phyloP scores from a whole-genome alignment of 2,113 vertebrate genomes.

The Melanerpes aurifrons region DNA sequence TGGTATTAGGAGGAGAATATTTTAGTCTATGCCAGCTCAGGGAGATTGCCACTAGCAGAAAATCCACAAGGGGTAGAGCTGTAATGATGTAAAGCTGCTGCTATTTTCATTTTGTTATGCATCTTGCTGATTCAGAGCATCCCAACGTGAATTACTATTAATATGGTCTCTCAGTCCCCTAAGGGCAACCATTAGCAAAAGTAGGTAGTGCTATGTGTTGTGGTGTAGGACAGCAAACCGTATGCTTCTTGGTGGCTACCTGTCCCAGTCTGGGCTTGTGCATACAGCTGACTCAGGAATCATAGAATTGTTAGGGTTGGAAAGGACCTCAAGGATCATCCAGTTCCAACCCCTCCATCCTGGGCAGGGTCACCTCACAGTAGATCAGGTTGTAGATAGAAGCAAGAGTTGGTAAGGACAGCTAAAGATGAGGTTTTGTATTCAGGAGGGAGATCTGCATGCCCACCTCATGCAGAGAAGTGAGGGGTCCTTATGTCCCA shows the following conservation, averaged over 20 bases:
- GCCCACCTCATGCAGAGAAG: neutral
- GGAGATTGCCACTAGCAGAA: slow-evolving; percentile 64
- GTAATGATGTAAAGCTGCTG: slow-evolving; percentile 68
- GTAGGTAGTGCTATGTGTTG: neutral
- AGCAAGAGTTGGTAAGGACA: neutral
- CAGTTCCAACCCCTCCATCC: too few relatives aligned
- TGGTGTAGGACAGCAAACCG: neutral
- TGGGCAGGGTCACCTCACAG: too few relatives aligned
- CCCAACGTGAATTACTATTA: slow-evolving; percentile 47
- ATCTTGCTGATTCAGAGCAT: slow-evolving; percentile 68
- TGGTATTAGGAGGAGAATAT: slow-evolving; percentile 51
- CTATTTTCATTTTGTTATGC: slow-evolving; percentile 56
- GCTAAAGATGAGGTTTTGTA: neutral
- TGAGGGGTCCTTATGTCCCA: fast-evolving
- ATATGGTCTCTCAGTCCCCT: slow-evolving; percentile 20
- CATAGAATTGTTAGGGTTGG: too few relatives aligned
- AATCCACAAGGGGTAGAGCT: slow-evolving; percentile 60
- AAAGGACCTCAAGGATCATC: too few relatives aligned
- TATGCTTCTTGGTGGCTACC: neutral
- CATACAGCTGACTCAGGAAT: neutral
- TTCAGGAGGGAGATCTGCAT: neutral
- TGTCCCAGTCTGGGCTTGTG: slow-evolving; percentile 7
- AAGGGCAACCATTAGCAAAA: slow-evolving; percentile 36
- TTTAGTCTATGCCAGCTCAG: slow-evolving; percentile 23
- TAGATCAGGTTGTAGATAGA: neutral